These are phyloP conservation scores for Mastomys natalensis DNA, from an alignment of 2,113 vertebrate species.

Conservation along the genomic window DNA sequence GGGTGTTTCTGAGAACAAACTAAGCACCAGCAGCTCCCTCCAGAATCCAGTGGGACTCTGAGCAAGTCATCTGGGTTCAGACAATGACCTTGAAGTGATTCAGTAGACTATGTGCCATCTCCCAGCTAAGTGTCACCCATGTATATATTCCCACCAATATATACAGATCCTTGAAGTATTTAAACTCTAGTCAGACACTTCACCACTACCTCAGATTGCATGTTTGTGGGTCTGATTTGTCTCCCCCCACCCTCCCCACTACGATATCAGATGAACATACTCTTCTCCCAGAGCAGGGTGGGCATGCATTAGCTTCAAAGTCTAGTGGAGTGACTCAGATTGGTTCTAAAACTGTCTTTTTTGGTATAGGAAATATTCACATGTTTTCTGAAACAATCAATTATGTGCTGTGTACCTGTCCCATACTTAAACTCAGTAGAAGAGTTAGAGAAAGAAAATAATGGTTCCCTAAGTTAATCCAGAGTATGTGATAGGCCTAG, in stretches of 20 bases:
- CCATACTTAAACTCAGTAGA: background rate
- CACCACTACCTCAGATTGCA: background rate
- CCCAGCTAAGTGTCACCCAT: background rate
- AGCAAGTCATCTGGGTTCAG: slow-evolving; percentile 54
- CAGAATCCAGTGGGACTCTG: background rate
- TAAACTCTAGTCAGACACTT: background rate
- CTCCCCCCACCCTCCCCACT: background rate
- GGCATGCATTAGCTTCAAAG: background rate
- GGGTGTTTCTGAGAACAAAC: slow-evolving; percentile 68
- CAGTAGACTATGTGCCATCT: background rate
- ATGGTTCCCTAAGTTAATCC: background rate
- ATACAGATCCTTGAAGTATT: background rate
- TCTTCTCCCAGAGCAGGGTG: background rate
- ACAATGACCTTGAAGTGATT: background rate
- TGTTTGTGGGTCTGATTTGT: background rate
- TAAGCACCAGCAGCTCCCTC: slow-evolving; percentile 52
- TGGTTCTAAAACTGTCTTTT: slow-evolving; percentile 7
- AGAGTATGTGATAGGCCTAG: background rate
- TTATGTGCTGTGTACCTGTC: background rate
- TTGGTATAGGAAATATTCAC: background rate
- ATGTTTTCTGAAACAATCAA: background rate
- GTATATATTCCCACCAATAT: too few species aligned
- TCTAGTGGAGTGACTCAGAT: background rate
- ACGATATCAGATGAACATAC: background rate
- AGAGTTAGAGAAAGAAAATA: background rate